Conservation (phyloP, 2,797 vertebrate species). For the Cossypha niveicapilla region DNA sequence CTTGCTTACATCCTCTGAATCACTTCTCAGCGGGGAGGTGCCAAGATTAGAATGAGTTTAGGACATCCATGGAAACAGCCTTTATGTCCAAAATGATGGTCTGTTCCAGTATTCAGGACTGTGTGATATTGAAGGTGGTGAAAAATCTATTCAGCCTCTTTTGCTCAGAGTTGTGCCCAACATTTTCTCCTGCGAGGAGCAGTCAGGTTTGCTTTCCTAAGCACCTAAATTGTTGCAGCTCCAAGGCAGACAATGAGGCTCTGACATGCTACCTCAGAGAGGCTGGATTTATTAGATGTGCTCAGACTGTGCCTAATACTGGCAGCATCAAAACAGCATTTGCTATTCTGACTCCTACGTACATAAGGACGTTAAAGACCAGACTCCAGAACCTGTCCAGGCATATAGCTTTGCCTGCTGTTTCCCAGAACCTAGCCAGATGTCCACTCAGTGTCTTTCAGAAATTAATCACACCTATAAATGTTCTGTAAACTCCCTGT, state of each 20-base stretch:
- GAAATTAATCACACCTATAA: slow-evolving; percentile 17
- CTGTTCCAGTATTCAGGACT: not conserved
- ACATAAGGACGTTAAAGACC: slow-evolving; percentile 21
- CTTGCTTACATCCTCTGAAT: not conserved
- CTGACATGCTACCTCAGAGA: slow-evolving; percentile 4
- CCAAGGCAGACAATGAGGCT: slow-evolving; percentile 19
- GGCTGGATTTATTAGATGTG: slow-evolving; percentile 24
- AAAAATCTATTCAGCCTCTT: not conserved
- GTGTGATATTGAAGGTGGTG: not conserved
- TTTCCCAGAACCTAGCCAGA: slow-evolving; percentile 24
- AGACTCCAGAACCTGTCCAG: slow-evolving; percentile 17
- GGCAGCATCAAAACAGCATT: slow-evolving; percentile 41
- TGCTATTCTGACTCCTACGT: slow-evolving; percentile 34
- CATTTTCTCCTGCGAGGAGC: not conserved
- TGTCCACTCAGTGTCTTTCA: slow-evolving; percentile 37
- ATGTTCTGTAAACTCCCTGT: not conserved
- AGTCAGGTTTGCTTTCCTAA: not conserved
- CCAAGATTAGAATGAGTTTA: not conserved
- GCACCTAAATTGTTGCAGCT: slow-evolving; percentile 1
- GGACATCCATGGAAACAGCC: not conserved
- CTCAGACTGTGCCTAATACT: not conserved
- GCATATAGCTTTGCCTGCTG: slow-evolving; percentile 1
- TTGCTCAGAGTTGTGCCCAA: not conserved
- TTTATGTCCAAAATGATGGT: not conserved
- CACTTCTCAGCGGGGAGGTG: not conserved